A percentile compares a stretch with the other conserved stretches of the same genome.
Evolutionary conservation across 2,113 vertebrate species (phyloP).

Genomic region (Cyanoliseus patagonus): DNA sequence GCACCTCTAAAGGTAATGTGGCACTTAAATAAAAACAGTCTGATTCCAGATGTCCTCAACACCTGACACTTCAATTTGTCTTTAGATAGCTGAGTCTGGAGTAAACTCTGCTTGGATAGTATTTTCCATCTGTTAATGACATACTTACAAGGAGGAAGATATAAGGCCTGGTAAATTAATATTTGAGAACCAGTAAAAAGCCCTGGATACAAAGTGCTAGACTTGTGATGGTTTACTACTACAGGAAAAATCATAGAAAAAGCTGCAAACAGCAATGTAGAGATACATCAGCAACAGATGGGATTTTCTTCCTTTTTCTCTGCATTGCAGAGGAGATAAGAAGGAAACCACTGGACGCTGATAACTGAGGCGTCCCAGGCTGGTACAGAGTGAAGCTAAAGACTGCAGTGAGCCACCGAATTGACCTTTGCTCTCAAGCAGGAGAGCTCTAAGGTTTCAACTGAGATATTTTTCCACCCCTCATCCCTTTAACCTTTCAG

Average conservation of each 20-base stretch:
- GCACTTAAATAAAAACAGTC: neutral
- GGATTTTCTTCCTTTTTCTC: neutral
- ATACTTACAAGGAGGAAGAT: neutral
- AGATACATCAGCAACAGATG: neutral
- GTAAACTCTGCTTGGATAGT: neutral
- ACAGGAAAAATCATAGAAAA: neutral
- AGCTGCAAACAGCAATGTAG: neutral
- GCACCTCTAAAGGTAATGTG: neutral
- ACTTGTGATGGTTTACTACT: neutral
- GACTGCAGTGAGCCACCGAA: neutral
- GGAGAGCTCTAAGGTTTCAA: slow-evolving; percentile 24
- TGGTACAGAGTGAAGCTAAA: neutral
- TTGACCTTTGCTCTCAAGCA: neutral
- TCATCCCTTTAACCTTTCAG: slow-evolving; percentile 23
- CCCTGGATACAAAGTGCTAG: neutral
- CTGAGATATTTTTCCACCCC: neutral
- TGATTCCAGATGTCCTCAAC: neutral
- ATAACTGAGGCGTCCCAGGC: neutral
- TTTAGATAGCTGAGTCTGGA: neutral
- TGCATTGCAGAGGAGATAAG: neutral
- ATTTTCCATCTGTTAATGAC: neutral
- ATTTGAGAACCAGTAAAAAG: neutral
- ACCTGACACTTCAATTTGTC: neutral
- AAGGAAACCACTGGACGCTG: neutral
- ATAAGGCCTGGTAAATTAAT: neutral